Base-by-base conservation (phyloP, 1,140 invertebrate genomes). In the Cotesia vestalis region DNA sequence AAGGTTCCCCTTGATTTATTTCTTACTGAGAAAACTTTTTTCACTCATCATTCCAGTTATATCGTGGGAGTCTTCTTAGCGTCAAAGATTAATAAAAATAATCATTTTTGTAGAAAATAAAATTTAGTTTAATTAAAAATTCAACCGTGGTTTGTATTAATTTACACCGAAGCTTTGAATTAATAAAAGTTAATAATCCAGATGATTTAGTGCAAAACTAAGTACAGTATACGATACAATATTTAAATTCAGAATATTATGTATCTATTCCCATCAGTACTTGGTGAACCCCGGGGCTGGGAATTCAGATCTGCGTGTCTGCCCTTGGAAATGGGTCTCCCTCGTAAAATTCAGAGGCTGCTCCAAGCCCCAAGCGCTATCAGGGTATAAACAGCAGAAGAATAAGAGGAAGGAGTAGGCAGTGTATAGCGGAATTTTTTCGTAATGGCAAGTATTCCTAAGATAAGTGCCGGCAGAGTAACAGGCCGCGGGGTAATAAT, bases 361-460 rank as follows among this genome's bases (percentile, higher is more conserved):
- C 14, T 55, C 38, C 6, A 12, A 62, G 60, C 14, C 64, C 38
- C 6, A 12, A 62, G 60, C 34, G 36, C 57, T 20, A 59, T 59
- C 14, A 59, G 20, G 27, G 57, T 46, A 46, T 46, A 46, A 46
- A 46, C 40, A 46, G 40, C 2, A 46, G 40, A 46, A 46, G 40
- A 9, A 9, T 40, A 9, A 46, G 27, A 55, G n/a, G 12, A 55
- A 55, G 4, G 53, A 55, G 53, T 51, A 57, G 51, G 53, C 17
- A 34, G 69, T 51, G 53, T 38, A 51, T 55, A 55, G 52, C 66
- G 8, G 66, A 67, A 67, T 72, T 78, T 78, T 78, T 78, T 73
- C 77, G 60, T 76, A 76, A 78, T 78, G 75, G 72, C 72, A 76
- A 72, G 69, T 72, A 78, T 74, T 73, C 72, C 59, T 67, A 36